Evolutionary conservation across 2,113 vertebrate species (phyloP).

Genomic region (Platanista minor): DNA sequence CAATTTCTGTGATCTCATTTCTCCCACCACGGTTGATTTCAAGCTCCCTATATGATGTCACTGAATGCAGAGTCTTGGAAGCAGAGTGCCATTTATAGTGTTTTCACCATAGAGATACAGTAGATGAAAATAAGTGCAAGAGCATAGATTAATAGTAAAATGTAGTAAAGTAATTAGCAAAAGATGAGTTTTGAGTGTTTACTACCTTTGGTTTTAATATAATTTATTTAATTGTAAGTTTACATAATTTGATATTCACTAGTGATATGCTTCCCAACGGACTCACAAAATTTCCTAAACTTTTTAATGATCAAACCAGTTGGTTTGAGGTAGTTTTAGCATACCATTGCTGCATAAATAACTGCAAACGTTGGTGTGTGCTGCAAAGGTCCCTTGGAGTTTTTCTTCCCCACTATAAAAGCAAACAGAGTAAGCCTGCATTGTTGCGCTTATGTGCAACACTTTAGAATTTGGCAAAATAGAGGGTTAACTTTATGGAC

Average conservation of each 20-base stretch:
- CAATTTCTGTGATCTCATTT: background rate
- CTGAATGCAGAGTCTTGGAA: background rate
- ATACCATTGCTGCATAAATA: background rate
- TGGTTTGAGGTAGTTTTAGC: background rate
- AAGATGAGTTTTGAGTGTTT: background rate
- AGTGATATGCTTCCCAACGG: background rate
- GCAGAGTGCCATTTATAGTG: background rate
- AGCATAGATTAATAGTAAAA: background rate
- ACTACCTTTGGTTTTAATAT: background rate
- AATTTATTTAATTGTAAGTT: background rate
- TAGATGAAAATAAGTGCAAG: background rate
- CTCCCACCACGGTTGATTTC: background rate
- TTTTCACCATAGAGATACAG: background rate
- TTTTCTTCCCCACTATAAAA: background rate
- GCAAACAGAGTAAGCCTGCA: background rate
- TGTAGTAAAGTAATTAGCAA: background rate
- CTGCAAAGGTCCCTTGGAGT: background rate
- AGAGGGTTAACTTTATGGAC: background rate
- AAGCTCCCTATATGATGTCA: background rate
- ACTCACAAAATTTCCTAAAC: background rate
- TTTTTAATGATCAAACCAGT: background rate
- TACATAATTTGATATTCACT: background rate
- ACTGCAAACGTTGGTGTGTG: background rate
- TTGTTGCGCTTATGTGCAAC: background rate
- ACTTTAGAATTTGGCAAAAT: background rate